Evolutionary conservation across 2,888 invertebrate genomes (phyloP).

Genomic region (Lepidocyrtoides sp.): DNA sequence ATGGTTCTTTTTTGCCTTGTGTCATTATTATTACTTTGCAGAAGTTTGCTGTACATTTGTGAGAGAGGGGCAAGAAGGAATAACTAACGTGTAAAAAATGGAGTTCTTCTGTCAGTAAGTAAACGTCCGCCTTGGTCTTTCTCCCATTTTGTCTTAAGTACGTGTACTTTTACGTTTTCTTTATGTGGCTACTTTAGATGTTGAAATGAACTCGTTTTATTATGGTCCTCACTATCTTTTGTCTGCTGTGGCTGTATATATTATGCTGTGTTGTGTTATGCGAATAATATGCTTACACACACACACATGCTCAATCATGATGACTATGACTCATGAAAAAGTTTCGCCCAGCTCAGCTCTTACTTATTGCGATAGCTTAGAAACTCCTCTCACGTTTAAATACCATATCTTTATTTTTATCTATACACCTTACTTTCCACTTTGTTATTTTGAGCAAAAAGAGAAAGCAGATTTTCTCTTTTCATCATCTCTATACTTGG

Average conservation of each 20-base stretch:
- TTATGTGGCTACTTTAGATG: constrained; percentile 6
- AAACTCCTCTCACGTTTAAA: neutral
- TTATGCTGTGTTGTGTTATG: neutral
- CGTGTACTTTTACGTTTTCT: constrained; percentile 19
- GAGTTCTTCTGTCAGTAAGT: constrained; percentile 25
- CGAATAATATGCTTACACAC: neutral
- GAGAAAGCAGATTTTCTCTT: too few relatives aligned
- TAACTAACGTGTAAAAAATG: constrained; percentile 12
- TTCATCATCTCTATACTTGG: too few relatives aligned
- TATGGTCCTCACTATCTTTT: neutral
- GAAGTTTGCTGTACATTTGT: neutral
- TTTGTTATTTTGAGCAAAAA: too few relatives aligned
- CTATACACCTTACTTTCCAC: too few relatives aligned
- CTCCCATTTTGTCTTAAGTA: constrained; percentile 26
- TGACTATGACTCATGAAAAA: neutral
- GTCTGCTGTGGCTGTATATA: neutral
- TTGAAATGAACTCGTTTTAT: constrained; percentile 4
- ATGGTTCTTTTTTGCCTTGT: neutral
- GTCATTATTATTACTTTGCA: constrained; percentile 6
- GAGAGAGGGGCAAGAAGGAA: constrained; percentile 1
- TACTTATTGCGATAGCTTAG: neutral
- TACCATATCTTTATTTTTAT: too few relatives aligned
- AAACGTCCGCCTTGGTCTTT: neutral
- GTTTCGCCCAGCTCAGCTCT: neutral
- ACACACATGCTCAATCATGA: neutral